Evolutionary conservation across 2,888 invertebrate genomes (phyloP), one percentile per base, ranked within the genome.

Genomic region (Lamproptera curius): DNA sequence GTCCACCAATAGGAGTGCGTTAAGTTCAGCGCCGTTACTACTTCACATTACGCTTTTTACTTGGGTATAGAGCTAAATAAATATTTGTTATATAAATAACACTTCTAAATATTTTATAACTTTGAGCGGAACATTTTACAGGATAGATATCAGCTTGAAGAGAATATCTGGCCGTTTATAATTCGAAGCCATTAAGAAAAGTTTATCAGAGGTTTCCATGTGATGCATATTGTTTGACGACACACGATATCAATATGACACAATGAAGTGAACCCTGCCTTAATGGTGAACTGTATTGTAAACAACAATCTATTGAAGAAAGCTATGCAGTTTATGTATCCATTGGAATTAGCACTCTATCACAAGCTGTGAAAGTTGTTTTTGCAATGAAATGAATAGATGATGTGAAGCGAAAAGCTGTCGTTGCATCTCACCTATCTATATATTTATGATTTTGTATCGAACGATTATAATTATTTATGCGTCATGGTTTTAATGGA

Each of bases 401-500:
- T 16, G 16, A 14, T 16, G 16, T n/a, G 9, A 33, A 14, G 16
- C 42, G 36, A 42, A 46, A 46, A 20, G 28, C 23, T 40, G 14
- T 28, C 23, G 17, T 16, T 38, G 20, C 33, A 37, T 20, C 36
- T 33, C 31, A 31, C 31, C 31, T 42, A 42, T 45, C 38, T 39
- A 23, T 37, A 28, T 20, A 35, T 26, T 35, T 35, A 9, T 41
- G 28, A 41, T 46, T 28, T 28, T 48, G 34, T 45, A 55, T 51
- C 52, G 45, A 50, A 47, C 13, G 47, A 47, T 47, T 34, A 38
- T 13, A 33, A 37, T 42, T 42, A 41, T 37, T 20, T 36, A 15
- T 36, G 17, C 26, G 38, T 17, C 17, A 37, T 33, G 14, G 35
- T 42, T 2, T 33, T 28, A 46, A 2, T 28, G 53, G 51, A 58